A percentile compares a stretch with the other conserved stretches of the same genome.
These are phyloP conservation scores for Champsocephalus esox DNA, from an alignment of 2,797 vertebrate genomes.

Conservation along the genomic window DNA sequence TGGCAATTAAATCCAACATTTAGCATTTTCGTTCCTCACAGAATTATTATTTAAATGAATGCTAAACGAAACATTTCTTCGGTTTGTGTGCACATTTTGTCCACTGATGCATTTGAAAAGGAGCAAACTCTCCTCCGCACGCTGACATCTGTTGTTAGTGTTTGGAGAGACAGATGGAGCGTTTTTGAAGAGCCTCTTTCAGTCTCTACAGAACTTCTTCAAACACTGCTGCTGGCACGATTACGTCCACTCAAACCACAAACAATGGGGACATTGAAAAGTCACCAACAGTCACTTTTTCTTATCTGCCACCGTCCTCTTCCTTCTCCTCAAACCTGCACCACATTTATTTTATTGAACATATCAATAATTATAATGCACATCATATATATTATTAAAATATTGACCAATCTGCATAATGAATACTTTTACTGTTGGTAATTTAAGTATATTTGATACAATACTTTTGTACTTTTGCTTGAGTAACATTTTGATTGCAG, in stretches of 20 bases:
- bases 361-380: no score
- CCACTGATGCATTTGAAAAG: background rate
- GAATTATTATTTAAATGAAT: background rate
- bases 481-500: no score
- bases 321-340: slow-evolving; percentile 7
- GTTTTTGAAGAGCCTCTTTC: slow-evolving; percentile 28
- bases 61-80: background rate
- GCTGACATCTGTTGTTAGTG: slow-evolving; percentile 32
- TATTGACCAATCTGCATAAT: no score
- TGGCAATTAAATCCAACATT: background rate
- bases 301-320: slow-evolving; percentile 22
- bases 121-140: slow-evolving; percentile 2
- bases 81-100: background rate
- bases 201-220: background rate
- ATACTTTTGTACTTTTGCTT: no score
- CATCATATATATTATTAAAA: no score
- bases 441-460: no score
- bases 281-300: slow-evolving; percentile 12
- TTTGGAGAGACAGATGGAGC: slow-evolving; percentile 57
- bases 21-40: background rate
- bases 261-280: slow-evolving; percentile 49
- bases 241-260: background rate
- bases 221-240: slow-evolving; percentile 17
- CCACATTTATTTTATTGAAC: background rate
- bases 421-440: no score